phyloP scores from a whole-genome alignment of 2,888 invertebrate species.

The Drosophila borealis region DNA sequence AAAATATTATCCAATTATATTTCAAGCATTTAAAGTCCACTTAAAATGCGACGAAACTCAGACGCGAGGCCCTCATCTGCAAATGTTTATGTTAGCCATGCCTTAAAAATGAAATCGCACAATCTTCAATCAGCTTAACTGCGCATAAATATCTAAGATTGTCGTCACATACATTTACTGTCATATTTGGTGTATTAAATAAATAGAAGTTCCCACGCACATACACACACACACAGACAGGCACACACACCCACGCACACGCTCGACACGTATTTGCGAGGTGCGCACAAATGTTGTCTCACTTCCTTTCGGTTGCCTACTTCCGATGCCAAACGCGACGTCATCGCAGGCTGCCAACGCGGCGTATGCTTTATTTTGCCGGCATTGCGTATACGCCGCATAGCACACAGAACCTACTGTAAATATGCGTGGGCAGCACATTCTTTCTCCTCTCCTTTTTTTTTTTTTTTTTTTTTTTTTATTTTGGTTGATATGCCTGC shows the following conservation, averaged over 20 bases:
- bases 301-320: constrained; percentile 58
- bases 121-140: constrained; percentile 76
- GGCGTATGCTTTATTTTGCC: constrained; percentile 69
- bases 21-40: constrained; percentile 12
- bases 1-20: neutral
- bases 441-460: constrained; percentile 4
- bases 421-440: constrained; percentile 62
- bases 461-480: constrained; percentile 1
- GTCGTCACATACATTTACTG: constrained; percentile 74
- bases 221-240: constrained; percentile 5
- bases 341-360: constrained; percentile 28
- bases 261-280: constrained; percentile 38
- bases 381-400: constrained; percentile 72
- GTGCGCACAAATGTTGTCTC: constrained; percentile 30
- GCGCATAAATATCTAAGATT: constrained; percentile 79
- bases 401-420: constrained; percentile 12
- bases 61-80: constrained; percentile 24
- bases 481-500: constrained; percentile 27
- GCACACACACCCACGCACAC: constrained; percentile 6
- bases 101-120: constrained; percentile 61
- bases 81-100: constrained; percentile 42
- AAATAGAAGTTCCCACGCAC: constrained; percentile 51
- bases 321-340: constrained; percentile 48
- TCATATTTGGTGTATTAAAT: constrained; percentile 66
- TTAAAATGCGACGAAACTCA: neutral